Percentiles rank a stretch among this genome's conserved stretches.
Evolutionary conservation across 2,888 invertebrate species (phyloP).

Genomic region (Chromoteleia sp.): DNA sequence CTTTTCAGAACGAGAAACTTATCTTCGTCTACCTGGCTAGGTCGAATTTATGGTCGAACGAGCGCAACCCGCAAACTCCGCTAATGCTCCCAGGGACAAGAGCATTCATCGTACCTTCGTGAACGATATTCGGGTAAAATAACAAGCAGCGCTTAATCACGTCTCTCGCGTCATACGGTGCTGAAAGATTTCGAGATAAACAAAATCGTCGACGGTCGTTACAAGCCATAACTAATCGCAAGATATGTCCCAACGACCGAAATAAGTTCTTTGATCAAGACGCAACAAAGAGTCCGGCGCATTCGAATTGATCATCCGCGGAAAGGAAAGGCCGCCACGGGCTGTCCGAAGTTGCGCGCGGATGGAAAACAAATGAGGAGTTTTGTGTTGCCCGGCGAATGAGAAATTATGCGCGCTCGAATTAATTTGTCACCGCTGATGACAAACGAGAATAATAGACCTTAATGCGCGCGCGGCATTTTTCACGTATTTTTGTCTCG

Average conservation of each 20-base stretch:
- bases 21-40: slow-evolving; percentile 40
- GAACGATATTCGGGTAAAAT: slow-evolving; percentile 3
- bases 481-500: slow-evolving; percentile 25
- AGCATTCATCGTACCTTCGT: slow-evolving; percentile 12
- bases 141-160: slow-evolving; percentile 39
- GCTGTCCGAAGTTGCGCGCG: slow-evolving; percentile 26
- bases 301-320: slow-evolving; percentile 30
- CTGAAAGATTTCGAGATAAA: slow-evolving; percentile 31
- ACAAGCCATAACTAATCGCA: slow-evolving; percentile 35
- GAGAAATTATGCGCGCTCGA: slow-evolving; percentile 37
- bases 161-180: slow-evolving; percentile 23
- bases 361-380: slow-evolving; percentile 17
- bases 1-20: slow-evolving; percentile 57
- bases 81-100: slow-evolving; percentile 12
- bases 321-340: neutral
- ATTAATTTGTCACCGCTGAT: slow-evolving; percentile 54
- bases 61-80: slow-evolving; percentile 22
- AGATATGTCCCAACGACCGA: slow-evolving; percentile 22
- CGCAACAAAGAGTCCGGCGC: slow-evolving; percentile 20
- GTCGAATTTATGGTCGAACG: slow-evolving; percentile 38
- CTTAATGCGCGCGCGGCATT: slow-evolving; percentile 25
- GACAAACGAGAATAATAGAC: slow-evolving; percentile 40
- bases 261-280: slow-evolving; percentile 49
- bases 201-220: slow-evolving; percentile 21
- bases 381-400: slow-evolving; percentile 1